Evolutionary conservation across 2,888 invertebrate species (phyloP), one percentile per base, ranked within the genome.

Genomic region (Chalcosyrphus nemorum): DNA sequence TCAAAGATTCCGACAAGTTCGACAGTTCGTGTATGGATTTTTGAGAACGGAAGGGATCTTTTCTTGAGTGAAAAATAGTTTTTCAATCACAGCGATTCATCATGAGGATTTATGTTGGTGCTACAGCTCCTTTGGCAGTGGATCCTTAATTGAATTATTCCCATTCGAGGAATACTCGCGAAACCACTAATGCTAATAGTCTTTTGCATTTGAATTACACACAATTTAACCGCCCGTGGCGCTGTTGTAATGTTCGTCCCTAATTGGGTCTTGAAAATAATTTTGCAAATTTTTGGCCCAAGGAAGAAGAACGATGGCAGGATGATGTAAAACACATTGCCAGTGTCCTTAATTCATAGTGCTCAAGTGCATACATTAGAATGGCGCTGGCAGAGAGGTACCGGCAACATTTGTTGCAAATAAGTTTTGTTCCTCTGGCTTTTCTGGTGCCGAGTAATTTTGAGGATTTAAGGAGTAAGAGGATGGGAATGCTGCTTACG

Each of bases 1-100:
- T 82, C 72, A 74, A 74, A 63, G 43, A 57, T 78, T 45, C 27
- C 54, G 82, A 78, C 78, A 78, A 82, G 66, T 78, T 78, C 56
- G 82, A 82, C 82, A 82, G 82, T 41, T 70, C 56, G 32, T 50
- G 61, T 66, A 63, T 76, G 57, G 68, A 61, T 24, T 32, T 43
- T 41, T 52, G 32, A n/a, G 19, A 52, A 21, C 4, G 6, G 0
- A 7, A 13, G 63, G 19, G 24, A 38, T 7, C 38, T 45, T 29
- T 41, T 43, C 54, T 52, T 38, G 59, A 61, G 72, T 82, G 82
- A 82, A 68, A 72, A 82, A 77, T 72, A 66, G 78, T 72, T 66
- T 76, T 77, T 50, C 72, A 78, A 72, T 56, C 54, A 61, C 68
- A 78, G 15, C 50, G 27, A 78, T 82, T 68, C 50, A 78, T 82